Base-by-base conservation (phyloP, 2,113 vertebrate species). In the Muntiacus muntjak region DNA sequence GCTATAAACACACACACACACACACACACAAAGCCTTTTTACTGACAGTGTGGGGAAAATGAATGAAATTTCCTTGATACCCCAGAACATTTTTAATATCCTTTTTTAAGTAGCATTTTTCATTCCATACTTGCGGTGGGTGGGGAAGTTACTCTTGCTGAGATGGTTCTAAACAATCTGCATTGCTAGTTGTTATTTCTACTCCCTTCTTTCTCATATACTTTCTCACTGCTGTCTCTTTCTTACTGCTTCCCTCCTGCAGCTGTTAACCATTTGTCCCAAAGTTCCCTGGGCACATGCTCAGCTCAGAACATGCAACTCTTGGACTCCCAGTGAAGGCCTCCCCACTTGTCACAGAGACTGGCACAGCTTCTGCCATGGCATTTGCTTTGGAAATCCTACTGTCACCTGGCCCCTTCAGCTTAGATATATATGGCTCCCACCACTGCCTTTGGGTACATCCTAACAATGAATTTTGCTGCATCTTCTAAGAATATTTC, bases 11-110 rank as follows among this genome's bases (percentile, higher is more conserved):
- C 45, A 47, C 36, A 78, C 9, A 15, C 45, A 47, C 2, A 93
- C 7, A 36, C 6, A 95, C 26, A 81, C 43, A 84, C 30, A 19
- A 5, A 64, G 1, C 21, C 6, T 58, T 91, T 89, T 91, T 86
- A 89, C 47, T 86, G 76, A 62, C 50, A 87, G 71, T 94, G 60
- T 52, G 52, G 7, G 33, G 64, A 36, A 89, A 97, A 83, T 64
- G n/a, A 96, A 71, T 62, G 55, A 95, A 87, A 71, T 95, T 78
- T 93, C 30, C 55, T 89, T 97, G 36, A 58, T 89, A 47, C 43
- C 47, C 45, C 50, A 91, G 94, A 89, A 67, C 43, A 76, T 81
- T 97, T 97, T 93, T 81, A 76, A 67, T 62, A 54, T 82, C 91
- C 23, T 82, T 71, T 78, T 97, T 87, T 7, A 92, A 67, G 45